Percentiles rank a stretch among this genome's conserved stretches.
These are phyloP conservation scores for Dysdera silvatica DNA, from an alignment of 1,140 invertebrate genomes.

Conservation along the genomic window DNA sequence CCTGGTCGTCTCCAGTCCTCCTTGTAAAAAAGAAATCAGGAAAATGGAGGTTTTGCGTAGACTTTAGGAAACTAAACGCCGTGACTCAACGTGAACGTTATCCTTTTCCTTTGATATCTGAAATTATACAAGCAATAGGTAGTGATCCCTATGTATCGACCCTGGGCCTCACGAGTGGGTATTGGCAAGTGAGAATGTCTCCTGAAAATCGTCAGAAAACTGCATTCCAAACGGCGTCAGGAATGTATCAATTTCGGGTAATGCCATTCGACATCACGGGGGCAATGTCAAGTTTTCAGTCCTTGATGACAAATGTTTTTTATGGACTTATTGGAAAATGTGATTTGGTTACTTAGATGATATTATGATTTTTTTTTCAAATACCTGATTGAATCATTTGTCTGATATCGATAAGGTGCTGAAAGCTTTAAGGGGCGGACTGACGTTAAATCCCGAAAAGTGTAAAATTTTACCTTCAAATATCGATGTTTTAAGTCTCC, in stretches of 20 bases:
- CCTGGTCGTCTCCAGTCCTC: too few relatives aligned
- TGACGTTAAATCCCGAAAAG: too few relatives aligned
- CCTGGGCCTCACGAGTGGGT: constrained; percentile 48
- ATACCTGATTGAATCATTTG: too few relatives aligned
- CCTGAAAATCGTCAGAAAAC: constrained; percentile 43
- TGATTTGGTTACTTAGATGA: too few relatives aligned
- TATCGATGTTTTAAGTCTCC: too few relatives aligned
- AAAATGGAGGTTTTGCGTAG: constrained; percentile 42
- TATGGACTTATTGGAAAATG: too few relatives aligned
- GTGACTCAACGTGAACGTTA: constrained; percentile 45
- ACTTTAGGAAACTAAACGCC: constrained; percentile 47
- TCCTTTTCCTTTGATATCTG: constrained; percentile 47
- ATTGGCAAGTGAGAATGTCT: constrained; percentile 44
- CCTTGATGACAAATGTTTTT: too few relatives aligned
- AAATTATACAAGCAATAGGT: constrained; percentile 40
- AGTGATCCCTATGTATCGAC: constrained; percentile 42
- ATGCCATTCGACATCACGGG: constrained; percentile 46
- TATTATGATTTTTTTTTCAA: too few relatives aligned
- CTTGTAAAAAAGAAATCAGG: constrained; percentile 48
- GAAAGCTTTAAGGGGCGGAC: too few relatives aligned
- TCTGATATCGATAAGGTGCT: too few relatives aligned
- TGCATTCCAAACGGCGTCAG: constrained; percentile 42
- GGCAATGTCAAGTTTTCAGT: constrained; percentile 44
- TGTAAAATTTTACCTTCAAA: too few relatives aligned
- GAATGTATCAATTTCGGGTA: constrained; percentile 42